Conservation (phyloP, 2,113 vertebrate species). For the Dipodomys merriami region DNA sequence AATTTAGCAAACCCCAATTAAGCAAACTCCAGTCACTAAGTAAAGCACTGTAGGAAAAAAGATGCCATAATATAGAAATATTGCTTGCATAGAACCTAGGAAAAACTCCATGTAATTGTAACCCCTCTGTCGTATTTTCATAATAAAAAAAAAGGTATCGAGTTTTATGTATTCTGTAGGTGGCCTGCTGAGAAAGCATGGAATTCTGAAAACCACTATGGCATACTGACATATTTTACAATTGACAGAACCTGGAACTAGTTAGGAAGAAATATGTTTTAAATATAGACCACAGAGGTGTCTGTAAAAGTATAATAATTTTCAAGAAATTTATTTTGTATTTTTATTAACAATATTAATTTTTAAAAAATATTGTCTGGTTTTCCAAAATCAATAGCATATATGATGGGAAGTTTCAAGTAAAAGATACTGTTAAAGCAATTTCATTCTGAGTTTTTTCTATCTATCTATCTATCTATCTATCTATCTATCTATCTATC, state of each 20-base stretch:
- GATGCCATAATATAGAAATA: not conserved
- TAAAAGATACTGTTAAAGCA: constrained; percentile 30
- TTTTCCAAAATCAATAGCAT: constrained; percentile 6
- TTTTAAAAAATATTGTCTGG: not conserved
- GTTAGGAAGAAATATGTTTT: not conserved
- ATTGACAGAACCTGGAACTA: not conserved
- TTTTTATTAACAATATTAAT: not conserved
- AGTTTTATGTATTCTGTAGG: not conserved
- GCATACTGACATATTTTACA: not conserved
- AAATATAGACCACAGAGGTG: not conserved
- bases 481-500: no score
- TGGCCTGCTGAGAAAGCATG: not conserved
- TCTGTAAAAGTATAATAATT: not conserved
- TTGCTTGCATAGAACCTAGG: not conserved
- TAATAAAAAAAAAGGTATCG: no score
- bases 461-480: not conserved
- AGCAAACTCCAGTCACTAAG: not conserved
- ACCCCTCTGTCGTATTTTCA: no score
- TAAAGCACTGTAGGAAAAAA: not conserved
- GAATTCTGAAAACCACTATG: not conserved
- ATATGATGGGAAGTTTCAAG: constrained; percentile 1
- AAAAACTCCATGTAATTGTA: not conserved
- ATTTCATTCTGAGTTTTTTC: constrained; percentile 26
- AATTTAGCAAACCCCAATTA: not conserved
- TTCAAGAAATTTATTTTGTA: not conserved